Percentiles rank a stretch among this genome's conserved stretches.
Conservation (phyloP, 1,140 invertebrate species). For the Ganaspis sp. region DNA sequence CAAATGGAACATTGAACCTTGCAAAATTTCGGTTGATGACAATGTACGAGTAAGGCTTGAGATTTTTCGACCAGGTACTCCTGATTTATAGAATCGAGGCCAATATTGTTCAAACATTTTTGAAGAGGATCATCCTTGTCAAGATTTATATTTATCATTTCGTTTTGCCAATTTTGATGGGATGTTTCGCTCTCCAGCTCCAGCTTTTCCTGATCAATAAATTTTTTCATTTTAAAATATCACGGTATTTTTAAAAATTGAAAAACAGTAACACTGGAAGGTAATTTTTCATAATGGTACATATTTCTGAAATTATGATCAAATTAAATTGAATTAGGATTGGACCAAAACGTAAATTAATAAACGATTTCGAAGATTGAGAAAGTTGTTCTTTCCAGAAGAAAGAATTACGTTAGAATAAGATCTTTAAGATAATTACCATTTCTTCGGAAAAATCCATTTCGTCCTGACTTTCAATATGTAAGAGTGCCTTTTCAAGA, state of each 20-base stretch:
- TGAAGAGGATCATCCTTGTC: conserved; percentile 66
- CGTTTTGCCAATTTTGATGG: conserved; percentile 69
- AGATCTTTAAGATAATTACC: conserved; percentile 55
- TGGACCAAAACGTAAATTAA: too few relatives aligned
- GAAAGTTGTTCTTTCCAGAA: too few relatives aligned
- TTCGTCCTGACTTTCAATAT: conserved; percentile 71
- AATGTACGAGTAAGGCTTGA: neutral
- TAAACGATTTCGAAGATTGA: too few relatives aligned
- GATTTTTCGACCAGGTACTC: conserved; percentile 54
- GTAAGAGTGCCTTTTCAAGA: conserved; percentile 72
- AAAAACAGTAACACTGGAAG: too few relatives aligned
- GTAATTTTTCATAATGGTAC: too few relatives aligned
- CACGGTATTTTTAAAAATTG: too few relatives aligned
- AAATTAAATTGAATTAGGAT: too few relatives aligned
- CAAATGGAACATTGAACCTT: conserved; percentile 73
- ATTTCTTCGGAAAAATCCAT: conserved; percentile 73
- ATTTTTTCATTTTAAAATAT: too few relatives aligned
- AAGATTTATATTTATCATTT: conserved; percentile 62
- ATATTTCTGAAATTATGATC: too few relatives aligned
- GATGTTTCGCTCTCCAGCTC: conserved; percentile 68
- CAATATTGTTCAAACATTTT: conserved; percentile 56
- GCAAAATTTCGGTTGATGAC: conserved; percentile 70
- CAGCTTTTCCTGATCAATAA: conserved; percentile 72
- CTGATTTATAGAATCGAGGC: conserved; percentile 49
- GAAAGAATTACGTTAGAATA: too few relatives aligned